A percentile compares a stretch with the other conserved stretches of the same genome.
phyloP scores from a whole-genome alignment of 2,888 invertebrate genomes.

The Stenichneumon culpator region DNA sequence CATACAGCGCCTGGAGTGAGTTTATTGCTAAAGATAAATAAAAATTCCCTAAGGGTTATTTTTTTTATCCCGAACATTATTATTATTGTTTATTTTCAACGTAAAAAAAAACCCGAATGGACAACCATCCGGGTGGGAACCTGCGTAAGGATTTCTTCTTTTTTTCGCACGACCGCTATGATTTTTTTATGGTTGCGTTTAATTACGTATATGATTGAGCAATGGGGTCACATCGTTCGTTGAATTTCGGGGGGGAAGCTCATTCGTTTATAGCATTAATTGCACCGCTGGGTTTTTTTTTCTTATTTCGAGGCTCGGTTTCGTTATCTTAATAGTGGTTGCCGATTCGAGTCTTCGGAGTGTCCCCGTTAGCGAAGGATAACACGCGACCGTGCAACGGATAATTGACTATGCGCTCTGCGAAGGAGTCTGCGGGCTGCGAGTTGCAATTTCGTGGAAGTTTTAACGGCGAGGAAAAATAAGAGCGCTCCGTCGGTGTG shows the following conservation, averaged over 20 bases:
- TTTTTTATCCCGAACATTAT: no score
- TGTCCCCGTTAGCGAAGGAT: conserved; percentile 16
- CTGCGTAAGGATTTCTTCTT: neutral
- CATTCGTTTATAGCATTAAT: conserved; percentile 5
- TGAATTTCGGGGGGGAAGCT: neutral
- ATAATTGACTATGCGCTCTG: conserved; percentile 28
- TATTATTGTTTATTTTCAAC: no score
- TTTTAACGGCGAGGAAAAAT: conserved; percentile 37
- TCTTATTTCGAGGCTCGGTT: neutral
- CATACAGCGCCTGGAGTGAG: no score
- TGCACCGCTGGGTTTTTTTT: neutral
- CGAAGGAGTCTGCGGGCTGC: neutral
- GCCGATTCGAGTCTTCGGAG: neutral
- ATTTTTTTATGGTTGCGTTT: neutral
- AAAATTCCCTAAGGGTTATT: no score
- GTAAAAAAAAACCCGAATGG: no score
- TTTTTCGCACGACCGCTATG: neutral
- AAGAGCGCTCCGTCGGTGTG: neutral
- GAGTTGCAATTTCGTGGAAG: conserved; percentile 37
- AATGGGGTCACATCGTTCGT: conserved; percentile 1
- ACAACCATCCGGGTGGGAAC: neutral
- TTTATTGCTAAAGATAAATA: no score
- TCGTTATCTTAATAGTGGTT: conserved; percentile 12
- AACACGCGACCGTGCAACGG: neutral
- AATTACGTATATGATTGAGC: neutral